Evolutionary conservation across 1,140 invertebrate species (phyloP).

Genomic region (Papilio aristodemus): DNA sequence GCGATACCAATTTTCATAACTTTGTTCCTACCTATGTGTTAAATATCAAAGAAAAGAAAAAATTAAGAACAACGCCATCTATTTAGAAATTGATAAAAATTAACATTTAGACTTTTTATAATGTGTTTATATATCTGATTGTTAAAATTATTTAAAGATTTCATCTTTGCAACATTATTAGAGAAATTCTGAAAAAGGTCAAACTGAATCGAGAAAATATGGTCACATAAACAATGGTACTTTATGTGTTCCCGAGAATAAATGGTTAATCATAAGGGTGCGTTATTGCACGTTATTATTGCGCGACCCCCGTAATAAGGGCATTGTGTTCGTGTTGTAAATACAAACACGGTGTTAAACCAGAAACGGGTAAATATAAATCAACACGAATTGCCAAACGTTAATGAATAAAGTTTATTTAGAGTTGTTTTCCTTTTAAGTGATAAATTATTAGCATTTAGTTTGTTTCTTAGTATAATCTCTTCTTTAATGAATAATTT

Average conservation of each 20-base stretch:
- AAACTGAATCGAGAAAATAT: constrained; percentile 17
- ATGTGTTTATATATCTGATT: background rate
- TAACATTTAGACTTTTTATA: no score
- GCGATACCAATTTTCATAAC: no score
- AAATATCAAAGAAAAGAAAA: no score
- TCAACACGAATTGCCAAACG: background rate
- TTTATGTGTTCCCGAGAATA: constrained; percentile 11
- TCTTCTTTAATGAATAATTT: no score
- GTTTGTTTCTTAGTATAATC: no score
- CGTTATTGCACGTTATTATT: constrained; percentile 16
- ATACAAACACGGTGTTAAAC: constrained; percentile 16
- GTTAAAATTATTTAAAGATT: background rate
- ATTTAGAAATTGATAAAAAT: no score
- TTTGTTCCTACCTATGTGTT: no score
- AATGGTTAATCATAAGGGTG: constrained; percentile 22
- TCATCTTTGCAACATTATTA: constrained; percentile 1
- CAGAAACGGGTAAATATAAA: constrained; percentile 2
- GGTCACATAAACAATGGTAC: constrained; percentile 17
- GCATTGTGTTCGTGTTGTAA: constrained; percentile 11
- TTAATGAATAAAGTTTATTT: constrained; percentile 20
- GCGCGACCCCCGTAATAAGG: constrained; percentile 11
- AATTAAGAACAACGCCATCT: no score
- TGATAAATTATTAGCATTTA: no score
- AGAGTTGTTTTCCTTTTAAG: background rate
- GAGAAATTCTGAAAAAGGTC: constrained; percentile 2